Percentiles rank a stretch among this genome's conserved stretches.
Conservation (phyloP, 92 coral and sea anemone genomes). For the Epizoanthus rinbou region DNA sequence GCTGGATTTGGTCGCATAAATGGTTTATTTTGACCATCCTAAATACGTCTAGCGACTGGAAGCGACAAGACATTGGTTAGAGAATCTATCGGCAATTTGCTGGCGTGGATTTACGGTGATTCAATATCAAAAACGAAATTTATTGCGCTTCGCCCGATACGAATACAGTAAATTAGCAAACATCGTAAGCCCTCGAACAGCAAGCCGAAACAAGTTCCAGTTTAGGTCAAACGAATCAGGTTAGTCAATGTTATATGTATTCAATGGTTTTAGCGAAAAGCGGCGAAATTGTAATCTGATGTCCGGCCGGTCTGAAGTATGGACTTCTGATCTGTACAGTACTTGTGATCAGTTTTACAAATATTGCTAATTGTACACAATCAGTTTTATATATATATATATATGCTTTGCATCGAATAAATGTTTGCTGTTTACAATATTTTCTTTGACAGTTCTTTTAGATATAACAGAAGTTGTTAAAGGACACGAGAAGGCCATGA, state of each 20-base stretch:
- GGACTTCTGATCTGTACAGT: not conserved
- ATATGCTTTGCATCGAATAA: conserved; percentile 6
- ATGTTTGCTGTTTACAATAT: not conserved
- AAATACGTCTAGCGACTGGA: not conserved
- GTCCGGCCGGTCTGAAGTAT: not conserved
- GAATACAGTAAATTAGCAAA: conserved; percentile 10
- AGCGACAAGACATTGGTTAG: conserved; percentile 9
- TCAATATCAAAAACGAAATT: not conserved
- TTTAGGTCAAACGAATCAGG: not conserved
- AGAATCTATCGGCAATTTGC: conserved; percentile 7
- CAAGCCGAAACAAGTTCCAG: not conserved
- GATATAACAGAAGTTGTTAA: no score
- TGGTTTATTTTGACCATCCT: not conserved
- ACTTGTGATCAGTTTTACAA: not conserved
- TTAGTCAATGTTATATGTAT: conserved; percentile 9
- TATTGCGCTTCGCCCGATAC: conserved; percentile 4
- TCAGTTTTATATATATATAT: not conserved
- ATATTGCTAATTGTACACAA: not conserved
- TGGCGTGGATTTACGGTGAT: conserved; percentile 9
- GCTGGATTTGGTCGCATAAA: no score
- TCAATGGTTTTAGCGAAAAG: not conserved
- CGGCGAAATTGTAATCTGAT: not conserved
- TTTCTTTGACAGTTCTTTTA: no score
- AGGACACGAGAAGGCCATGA: no score
- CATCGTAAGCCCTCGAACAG: conserved; percentile 9